Evolutionary conservation across 2,888 invertebrate genomes (phyloP).

Genomic region (Chromoteleia sp.): DNA sequence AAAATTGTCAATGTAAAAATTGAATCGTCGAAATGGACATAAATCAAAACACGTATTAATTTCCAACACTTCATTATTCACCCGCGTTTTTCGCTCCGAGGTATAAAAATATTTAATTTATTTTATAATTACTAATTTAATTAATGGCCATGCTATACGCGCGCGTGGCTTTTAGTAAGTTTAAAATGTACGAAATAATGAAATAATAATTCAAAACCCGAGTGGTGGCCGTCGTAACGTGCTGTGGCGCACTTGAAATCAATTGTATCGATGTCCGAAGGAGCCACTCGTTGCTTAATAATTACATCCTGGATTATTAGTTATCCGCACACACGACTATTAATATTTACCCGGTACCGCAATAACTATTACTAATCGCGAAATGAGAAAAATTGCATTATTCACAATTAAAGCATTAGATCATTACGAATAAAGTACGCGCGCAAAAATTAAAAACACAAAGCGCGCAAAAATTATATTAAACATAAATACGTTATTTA

Average conservation of each 20-base stretch:
- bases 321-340: conserved; percentile 60
- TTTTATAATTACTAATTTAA: conserved; percentile 64
- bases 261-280: conserved; percentile 62
- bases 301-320: conserved; percentile 71
- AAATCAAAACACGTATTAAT: too few species aligned
- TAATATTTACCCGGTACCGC: conserved; percentile 50
- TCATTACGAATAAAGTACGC: too few species aligned
- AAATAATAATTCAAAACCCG: conserved; percentile 74
- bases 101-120: conserved; percentile 35
- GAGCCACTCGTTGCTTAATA: conserved; percentile 77
- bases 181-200: conserved; percentile 57
- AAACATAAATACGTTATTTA: too few species aligned
- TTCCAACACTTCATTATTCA: conserved; percentile 51
- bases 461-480: too few species aligned
- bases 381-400: conserved; percentile 16
- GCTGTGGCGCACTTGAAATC: conserved; percentile 73
- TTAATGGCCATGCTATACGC: conserved; percentile 24
- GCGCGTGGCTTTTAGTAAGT: conserved; percentile 17
- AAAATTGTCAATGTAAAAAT: too few species aligned
- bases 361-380: conserved; percentile 34
- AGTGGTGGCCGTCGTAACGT: conserved; percentile 75
- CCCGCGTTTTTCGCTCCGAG: not conserved
- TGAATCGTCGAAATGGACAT: too few species aligned
- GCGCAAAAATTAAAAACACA: too few species aligned
- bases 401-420: conserved; percentile 27